Conservation (phyloP, 2,888 invertebrate species). For the Rhynchonema sp. region DNA sequence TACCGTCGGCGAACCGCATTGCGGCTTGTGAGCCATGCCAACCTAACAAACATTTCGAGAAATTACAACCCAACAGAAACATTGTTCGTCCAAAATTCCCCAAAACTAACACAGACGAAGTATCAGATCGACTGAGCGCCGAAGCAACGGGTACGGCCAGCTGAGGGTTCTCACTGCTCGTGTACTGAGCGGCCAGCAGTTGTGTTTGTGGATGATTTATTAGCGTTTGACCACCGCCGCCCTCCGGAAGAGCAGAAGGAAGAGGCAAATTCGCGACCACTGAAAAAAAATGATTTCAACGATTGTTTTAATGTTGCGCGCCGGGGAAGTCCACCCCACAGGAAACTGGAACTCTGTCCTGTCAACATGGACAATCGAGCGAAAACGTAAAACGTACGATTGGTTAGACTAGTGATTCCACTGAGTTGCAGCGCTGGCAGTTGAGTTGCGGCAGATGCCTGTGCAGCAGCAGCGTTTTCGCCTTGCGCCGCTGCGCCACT, state of each 20-base stretch:
- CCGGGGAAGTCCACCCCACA: no score
- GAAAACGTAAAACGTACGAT: constrained; percentile 42
- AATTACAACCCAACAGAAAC: no score
- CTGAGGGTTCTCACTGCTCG: constrained; percentile 58
- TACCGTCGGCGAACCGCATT: no score
- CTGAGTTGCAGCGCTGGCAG: no score
- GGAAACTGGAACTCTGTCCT: background rate
- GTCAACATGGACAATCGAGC: background rate
- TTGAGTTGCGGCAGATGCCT: no score
- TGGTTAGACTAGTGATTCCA: constrained; percentile 87
- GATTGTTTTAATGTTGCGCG: no score
- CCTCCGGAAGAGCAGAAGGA: constrained; percentile 72
- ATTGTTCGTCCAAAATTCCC: no score
- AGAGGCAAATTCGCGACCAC: constrained; percentile 84
- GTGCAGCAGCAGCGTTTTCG: no score
- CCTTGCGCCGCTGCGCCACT: no score
- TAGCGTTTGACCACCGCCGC: constrained; percentile 63
- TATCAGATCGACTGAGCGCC: constrained; percentile 51
- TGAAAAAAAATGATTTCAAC: no score
- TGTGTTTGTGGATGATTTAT: constrained; percentile 79
- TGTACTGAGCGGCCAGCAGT: constrained; percentile 72
- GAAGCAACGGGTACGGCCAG: constrained; percentile 66
- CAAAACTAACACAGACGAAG: constrained; percentile 12
- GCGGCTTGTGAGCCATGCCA: no score
- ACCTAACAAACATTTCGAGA: no score